Conservation (phyloP, 2,888 invertebrate genomes). For the Bimastos eiseni region DNA sequence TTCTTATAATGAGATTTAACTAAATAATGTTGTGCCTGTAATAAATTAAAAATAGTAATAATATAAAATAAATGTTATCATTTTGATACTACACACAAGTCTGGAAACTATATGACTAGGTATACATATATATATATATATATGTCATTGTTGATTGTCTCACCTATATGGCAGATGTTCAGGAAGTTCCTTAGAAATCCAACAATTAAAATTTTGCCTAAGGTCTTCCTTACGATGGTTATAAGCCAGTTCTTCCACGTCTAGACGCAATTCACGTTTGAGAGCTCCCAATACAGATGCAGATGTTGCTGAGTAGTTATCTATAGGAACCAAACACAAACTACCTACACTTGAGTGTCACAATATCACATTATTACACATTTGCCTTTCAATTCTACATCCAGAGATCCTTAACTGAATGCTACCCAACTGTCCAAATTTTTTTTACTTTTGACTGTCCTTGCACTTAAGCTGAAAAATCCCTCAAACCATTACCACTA, state of each 20-base stretch:
- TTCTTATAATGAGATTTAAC: too few relatives aligned
- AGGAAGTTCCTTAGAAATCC: slow-evolving; percentile 54
- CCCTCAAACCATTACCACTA: background rate
- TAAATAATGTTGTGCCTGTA: too few relatives aligned
- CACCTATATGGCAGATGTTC: slow-evolving; percentile 49
- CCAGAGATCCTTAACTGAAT: background rate
- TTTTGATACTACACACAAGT: too few relatives aligned
- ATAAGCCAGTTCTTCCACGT: slow-evolving; percentile 47
- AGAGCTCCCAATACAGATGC: slow-evolving; percentile 53
- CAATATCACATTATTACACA: background rate
- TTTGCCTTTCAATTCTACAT: background rate
- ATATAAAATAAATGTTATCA: too few relatives aligned
- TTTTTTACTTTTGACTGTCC: background rate
- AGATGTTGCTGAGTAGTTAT: slow-evolving; percentile 26
- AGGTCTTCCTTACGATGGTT: slow-evolving; percentile 54
- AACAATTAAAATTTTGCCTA: slow-evolving; percentile 54
- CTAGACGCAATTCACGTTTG: slow-evolving; percentile 48
- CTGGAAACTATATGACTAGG: too few relatives aligned
- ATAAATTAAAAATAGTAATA: too few relatives aligned
- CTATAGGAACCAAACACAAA: slow-evolving; percentile 14
- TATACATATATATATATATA: too few relatives aligned
- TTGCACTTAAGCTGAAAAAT: background rate
- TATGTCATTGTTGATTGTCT: background rate
- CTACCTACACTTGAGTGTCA: background rate
- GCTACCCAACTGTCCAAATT: background rate